Conservation (phyloP, 2,113 vertebrate genomes). For the Mesembrinibis cayennensis region DNA sequence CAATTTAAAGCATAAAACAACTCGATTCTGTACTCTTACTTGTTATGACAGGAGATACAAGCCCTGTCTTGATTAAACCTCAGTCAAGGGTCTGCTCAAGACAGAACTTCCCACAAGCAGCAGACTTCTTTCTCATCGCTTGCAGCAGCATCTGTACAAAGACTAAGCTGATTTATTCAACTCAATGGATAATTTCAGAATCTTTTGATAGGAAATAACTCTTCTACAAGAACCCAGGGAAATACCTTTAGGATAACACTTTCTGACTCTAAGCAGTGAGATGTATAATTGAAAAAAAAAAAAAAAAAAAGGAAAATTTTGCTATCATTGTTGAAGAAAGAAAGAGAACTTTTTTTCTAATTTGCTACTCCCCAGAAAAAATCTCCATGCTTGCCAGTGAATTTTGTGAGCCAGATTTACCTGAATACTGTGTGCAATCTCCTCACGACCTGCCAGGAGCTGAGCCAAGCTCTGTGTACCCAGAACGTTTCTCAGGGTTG, state of each 20-base stretch:
- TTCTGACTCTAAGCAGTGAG: not conserved
- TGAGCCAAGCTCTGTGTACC: slow-evolving; percentile 89
- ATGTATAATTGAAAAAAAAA: not conserved
- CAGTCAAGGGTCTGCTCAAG: not conserved
- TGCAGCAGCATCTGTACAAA: not conserved
- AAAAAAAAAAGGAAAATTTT: not conserved
- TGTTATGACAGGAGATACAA: not conserved
- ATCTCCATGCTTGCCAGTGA: not conserved
- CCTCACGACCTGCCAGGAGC: slow-evolving; percentile 88
- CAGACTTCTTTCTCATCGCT: not conserved
- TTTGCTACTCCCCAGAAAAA: not conserved
- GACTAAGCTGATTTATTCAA: not conserved
- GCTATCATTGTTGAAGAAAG: not conserved
- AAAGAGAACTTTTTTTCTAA: not conserved
- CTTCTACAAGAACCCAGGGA: not conserved
- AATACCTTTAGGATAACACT: not conserved
- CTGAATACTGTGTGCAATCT: slow-evolving; percentile 89
- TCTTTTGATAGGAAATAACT: not conserved
- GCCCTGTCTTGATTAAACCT: not conserved
- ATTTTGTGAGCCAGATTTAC: slow-evolving; percentile 56
- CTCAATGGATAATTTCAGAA: not conserved
- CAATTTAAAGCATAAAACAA: not conserved
- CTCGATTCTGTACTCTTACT: not conserved
- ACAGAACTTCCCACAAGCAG: not conserved
- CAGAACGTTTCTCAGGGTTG: slow-evolving; percentile 88